Conservation (phyloP, 1,140 invertebrate genomes). For the Drosophila pachea region DNA sequence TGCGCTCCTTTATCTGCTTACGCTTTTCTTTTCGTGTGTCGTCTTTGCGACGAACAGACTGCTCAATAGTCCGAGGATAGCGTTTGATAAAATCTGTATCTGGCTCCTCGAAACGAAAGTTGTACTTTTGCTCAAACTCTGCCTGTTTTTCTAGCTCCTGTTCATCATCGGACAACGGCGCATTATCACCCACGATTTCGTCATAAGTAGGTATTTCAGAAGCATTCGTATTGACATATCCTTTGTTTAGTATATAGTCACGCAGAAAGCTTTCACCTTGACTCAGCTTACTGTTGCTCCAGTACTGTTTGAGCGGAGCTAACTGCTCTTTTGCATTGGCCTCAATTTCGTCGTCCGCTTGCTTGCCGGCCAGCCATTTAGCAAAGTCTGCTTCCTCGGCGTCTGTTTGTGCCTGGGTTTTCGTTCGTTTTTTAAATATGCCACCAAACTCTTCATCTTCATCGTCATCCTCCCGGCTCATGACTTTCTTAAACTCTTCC, state of each 20-base stretch:
- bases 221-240: constrained; percentile 81
- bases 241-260: constrained; percentile 95
- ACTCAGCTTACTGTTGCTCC: constrained; percentile 90
- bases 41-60: constrained; percentile 90
- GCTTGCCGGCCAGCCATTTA: constrained; percentile 90
- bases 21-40: constrained; percentile 88
- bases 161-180: constrained; percentile 88
- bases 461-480: constrained; percentile 80
- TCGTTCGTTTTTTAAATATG: constrained; percentile 81
- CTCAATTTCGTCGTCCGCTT: constrained; percentile 81
- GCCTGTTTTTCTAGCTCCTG: constrained; percentile 88
- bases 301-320: constrained; percentile 87
- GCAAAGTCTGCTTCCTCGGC: constrained; percentile 85
- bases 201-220: constrained; percentile 84
- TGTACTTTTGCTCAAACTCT: constrained; percentile 96
- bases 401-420: constrained; percentile 83
- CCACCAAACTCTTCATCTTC: constrained; percentile 81
- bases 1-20: constrained; percentile 87
- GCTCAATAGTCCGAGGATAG: constrained; percentile 93
- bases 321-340: constrained; percentile 79
- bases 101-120: constrained; percentile 97
- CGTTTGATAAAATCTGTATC: constrained; percentile 95
- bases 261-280: constrained; percentile 92
- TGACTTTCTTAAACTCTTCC: constrained; percentile 82
- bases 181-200: constrained; percentile 85